phyloP scores from a whole-genome alignment of 2,888 invertebrate genomes.

The Atrina japonica region DNA sequence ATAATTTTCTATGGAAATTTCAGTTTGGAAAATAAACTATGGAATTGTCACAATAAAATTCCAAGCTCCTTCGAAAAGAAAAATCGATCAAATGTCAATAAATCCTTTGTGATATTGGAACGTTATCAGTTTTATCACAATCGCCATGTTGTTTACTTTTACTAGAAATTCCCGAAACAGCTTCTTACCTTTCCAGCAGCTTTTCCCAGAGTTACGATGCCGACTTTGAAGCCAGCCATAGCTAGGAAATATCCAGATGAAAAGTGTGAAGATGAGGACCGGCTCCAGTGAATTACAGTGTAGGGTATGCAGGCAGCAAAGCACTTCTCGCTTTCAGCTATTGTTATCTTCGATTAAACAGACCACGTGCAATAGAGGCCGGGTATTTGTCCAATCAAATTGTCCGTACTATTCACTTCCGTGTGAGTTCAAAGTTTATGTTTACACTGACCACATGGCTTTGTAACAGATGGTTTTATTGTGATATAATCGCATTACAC shows the following conservation, averaged over 20 bases:
- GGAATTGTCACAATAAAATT: no score
- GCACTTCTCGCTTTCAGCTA: conserved; percentile 46
- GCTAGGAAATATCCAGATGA: background rate
- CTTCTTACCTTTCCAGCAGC: conserved; percentile 81
- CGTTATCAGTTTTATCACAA: background rate
- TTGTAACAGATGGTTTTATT: background rate
- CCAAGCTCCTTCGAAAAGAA: no score
- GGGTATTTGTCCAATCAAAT: conserved; percentile 56
- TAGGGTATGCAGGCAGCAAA: background rate
- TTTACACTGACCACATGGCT: conserved; percentile 56
- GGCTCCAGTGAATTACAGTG: no score
- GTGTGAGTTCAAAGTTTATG: conserved; percentile 64
- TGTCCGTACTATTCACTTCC: conserved; percentile 41
- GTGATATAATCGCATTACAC: no score
- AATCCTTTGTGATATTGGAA: background rate
- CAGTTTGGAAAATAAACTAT: no score
- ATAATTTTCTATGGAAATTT: no score
- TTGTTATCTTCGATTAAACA: conserved; percentile 53
- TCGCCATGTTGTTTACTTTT: conserved; percentile 33
- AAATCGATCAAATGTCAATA: no score
- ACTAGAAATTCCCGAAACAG: background rate
- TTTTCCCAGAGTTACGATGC: conserved; percentile 81
- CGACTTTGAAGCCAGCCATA: conserved; percentile 78
- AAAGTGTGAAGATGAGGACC: no score
- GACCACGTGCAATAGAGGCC: conserved; percentile 68